These are phyloP conservation scores for Torymus auratus DNA, from an alignment of 2,888 invertebrate genomes.

Conservation along the genomic window DNA sequence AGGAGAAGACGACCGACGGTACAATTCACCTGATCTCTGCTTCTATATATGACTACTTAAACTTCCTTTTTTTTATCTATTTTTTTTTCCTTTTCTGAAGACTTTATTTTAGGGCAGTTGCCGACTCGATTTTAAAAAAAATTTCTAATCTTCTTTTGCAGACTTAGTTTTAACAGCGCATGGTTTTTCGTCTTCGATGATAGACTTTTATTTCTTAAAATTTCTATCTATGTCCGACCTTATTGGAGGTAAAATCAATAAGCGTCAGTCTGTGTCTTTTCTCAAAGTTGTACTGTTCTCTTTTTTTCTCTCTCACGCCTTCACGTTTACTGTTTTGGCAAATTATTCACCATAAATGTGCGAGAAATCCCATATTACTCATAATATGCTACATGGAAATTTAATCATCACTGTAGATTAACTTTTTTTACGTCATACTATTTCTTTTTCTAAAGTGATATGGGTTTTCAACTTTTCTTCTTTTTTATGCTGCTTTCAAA, in stretches of 20 bases:
- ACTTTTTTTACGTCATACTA: too few relatives aligned
- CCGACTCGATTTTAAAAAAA: background rate
- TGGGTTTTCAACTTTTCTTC: too few relatives aligned
- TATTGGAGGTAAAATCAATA: slow-evolving; percentile 57
- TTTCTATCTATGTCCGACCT: slow-evolving; percentile 55
- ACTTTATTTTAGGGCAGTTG: background rate
- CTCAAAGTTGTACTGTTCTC: background rate
- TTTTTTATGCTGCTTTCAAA: too few relatives aligned
- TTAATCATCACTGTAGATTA: too few relatives aligned
- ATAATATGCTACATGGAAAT: background rate
- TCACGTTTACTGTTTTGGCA: slow-evolving; percentile 1
- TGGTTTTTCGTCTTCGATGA: slow-evolving; percentile 57
- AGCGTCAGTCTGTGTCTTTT: slow-evolving; percentile 18
- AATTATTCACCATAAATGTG: background rate
- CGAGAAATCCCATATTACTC: slow-evolving; percentile 14
- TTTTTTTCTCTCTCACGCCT: background rate
- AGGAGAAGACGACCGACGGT: slow-evolving; percentile 68
- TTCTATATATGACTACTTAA: background rate
- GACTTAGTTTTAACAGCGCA: slow-evolving; percentile 55
- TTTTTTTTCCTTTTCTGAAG: background rate
- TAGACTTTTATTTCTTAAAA: slow-evolving; percentile 57
- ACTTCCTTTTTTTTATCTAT: background rate
- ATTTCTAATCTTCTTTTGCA: slow-evolving; percentile 45
- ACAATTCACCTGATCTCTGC: slow-evolving; percentile 16
- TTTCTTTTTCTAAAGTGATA: too few relatives aligned